Evolutionary conservation across 2,888 invertebrate genomes (phyloP).

Genomic region (Neuroscelio doddi): DNA sequence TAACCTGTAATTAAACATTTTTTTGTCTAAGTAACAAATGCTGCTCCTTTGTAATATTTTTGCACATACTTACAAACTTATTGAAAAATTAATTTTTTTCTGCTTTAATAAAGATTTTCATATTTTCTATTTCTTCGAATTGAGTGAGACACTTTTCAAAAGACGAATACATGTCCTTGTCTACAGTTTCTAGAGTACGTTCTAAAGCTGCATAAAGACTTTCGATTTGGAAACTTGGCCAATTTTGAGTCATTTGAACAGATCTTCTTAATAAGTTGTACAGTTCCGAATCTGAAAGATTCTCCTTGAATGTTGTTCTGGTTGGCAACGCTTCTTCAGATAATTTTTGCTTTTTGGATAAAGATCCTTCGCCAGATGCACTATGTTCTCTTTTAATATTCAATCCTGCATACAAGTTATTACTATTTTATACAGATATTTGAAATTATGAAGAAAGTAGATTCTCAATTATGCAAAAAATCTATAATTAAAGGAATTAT

Average conservation of each 20-base stretch:
- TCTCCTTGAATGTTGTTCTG: conserved; percentile 40
- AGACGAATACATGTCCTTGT: conserved; percentile 9
- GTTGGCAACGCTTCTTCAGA: conserved; percentile 22
- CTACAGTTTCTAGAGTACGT: conserved; percentile 10
- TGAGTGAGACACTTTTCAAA: conserved; percentile 18
- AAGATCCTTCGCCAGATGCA: conserved; percentile 53
- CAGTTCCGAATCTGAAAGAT: conserved; percentile 52
- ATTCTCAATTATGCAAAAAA: no score
- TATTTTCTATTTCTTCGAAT: conserved; percentile 25
- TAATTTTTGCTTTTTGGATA: conserved; percentile 55
- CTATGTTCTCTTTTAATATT: conserved; percentile 57
- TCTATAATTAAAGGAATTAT: no score
- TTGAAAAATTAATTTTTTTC: conserved; percentile 6
- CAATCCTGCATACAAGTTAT: conserved; percentile 38
- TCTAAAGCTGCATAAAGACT: conserved; percentile 29
- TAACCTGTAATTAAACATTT: no score
- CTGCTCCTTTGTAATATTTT: no score
- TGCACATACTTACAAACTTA: no score
- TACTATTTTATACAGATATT: no score
- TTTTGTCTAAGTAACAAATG: no score
- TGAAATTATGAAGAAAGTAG: no score
- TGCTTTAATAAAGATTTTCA: conserved; percentile 14
- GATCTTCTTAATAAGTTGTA: conserved; percentile 56
- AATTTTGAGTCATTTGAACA: conserved; percentile 56
- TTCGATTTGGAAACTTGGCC: conserved; percentile 60